These are phyloP conservation scores for Dascyllus trimaculatus DNA, from an alignment of 2,113 vertebrate species.

Conservation along the genomic window DNA sequence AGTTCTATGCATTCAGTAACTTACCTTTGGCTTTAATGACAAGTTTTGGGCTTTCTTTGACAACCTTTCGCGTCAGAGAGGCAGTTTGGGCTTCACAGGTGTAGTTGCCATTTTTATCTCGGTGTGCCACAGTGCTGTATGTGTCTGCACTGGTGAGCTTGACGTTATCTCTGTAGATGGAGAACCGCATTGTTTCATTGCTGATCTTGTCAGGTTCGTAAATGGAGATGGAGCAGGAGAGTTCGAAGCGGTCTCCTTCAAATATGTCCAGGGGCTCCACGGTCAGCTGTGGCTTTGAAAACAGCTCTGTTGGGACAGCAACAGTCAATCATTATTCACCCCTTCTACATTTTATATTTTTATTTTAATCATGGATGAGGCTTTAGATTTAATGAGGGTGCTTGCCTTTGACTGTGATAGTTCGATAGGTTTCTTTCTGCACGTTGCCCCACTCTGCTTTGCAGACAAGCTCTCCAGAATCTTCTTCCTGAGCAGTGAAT, in stretches of 20 bases:
- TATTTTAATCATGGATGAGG: neutral
- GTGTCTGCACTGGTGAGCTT: neutral
- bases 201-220: constrained; percentile 42
- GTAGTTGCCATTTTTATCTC: constrained; percentile 72
- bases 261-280: constrained; percentile 57
- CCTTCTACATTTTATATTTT: neutral
- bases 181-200: constrained; percentile 41
- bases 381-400: neutral
- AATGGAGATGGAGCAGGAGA: constrained; percentile 68
- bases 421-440: constrained; percentile 52
- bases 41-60: constrained; percentile 61
- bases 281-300: constrained; percentile 75
- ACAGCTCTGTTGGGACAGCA: constrained; percentile 71
- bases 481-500: constrained; percentile 5
- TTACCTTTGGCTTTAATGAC: constrained; percentile 78
- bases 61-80: neutral
- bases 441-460: constrained; percentile 68
- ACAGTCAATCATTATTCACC: neutral
- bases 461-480: constrained; percentile 79
- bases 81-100: constrained; percentile 56
- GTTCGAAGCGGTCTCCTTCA: constrained; percentile 49
- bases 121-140: neutral
- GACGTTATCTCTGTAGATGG: constrained; percentile 62
- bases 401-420: constrained; percentile 73
- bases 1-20: neutral